Base-by-base conservation (phyloP, 1,140 invertebrate genomes). In the Lycorma delicatula region DNA sequence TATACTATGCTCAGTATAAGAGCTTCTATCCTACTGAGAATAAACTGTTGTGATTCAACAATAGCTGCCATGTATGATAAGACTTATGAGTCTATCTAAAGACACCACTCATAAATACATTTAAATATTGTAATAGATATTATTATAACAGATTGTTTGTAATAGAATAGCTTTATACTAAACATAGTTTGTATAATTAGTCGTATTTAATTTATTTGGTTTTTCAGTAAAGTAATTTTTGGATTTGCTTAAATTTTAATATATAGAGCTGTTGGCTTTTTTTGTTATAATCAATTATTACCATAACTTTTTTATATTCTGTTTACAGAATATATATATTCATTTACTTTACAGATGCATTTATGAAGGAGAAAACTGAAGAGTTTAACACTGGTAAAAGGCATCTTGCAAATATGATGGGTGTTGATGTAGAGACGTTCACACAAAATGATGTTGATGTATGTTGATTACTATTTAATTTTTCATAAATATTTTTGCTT, bases 341-440 rank as follows among this genome's bases (percentile, higher is more conserved):
- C 3, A 18, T 63, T 41, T 58, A 56, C 54, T 44, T 72, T 71
- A 26, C 59, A 84, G 84, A 94, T 71, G 79, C 83, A 63, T 93
- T 96, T 68, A 89, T 98, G 78, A 81, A 85, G 65, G 79, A 83
- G 61, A 83, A 97, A 73, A 77, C 79, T 47, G 66, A 81, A 55
- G 87, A 95, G 64, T 99, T 85, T 74, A 83, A 93, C 68, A 84
- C 94, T 67, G 96, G 97, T 11, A 92, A 89, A 71, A 75, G 93
- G 23, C 93, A 99, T 77, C 79, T 99, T 53, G 96, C 96, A 4
- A 98, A 98, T 72, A 98, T 99, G 81, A 99, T 99, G 96, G 93
- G 94, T 2, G 81, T 85, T 71, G 85, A 97, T 78, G 81, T 85
- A 1, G 85, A 91, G 62, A 83, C 78, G 9, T 91, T 98, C 70